Percentiles rank a stretch among this genome's conserved stretches.
Evolutionary conservation across 2,797 vertebrate species (phyloP).

Genomic region (Linurgus olivaceus): DNA sequence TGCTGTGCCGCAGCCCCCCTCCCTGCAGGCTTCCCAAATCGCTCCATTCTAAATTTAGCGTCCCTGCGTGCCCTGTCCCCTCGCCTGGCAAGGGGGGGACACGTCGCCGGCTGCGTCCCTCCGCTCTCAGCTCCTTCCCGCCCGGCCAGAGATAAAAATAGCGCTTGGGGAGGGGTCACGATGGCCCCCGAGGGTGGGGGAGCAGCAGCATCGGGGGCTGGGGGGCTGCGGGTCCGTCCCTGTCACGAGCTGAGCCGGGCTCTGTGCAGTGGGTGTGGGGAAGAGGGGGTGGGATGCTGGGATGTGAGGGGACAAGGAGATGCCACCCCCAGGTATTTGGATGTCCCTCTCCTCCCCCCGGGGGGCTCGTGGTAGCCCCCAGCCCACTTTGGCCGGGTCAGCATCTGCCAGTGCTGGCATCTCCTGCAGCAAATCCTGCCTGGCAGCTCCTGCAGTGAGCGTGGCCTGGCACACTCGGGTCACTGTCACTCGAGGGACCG

Average conservation of each 20-base stretch:
- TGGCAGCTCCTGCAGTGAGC: background rate
- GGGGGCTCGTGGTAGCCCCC: background rate
- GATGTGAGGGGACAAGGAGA: background rate
- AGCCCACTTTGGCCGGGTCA: rapidly evolving
- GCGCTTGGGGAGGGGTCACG: background rate
- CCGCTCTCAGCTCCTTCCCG: background rate
- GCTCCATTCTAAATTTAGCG: background rate
- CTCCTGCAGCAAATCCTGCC: background rate
- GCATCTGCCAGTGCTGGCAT: rapidly evolving
- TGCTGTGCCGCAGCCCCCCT: background rate
- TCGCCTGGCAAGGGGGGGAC: background rate
- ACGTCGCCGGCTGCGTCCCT: background rate
- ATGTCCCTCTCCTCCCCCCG: too few species aligned
- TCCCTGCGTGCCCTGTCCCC: background rate
- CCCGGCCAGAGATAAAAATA: background rate
- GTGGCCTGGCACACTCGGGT: background rate
- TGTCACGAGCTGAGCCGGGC: background rate
- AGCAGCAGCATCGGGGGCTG: background rate
- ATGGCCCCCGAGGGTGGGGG: background rate
- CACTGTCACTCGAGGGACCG: background rate
- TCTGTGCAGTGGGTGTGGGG: background rate
- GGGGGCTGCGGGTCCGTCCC: background rate
- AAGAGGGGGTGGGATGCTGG: background rate
- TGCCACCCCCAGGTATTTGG: background rate
- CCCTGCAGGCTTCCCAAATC: background rate